Base-by-base conservation (phyloP, 2,888 invertebrate genomes). In the Watsonalla binaria region DNA sequence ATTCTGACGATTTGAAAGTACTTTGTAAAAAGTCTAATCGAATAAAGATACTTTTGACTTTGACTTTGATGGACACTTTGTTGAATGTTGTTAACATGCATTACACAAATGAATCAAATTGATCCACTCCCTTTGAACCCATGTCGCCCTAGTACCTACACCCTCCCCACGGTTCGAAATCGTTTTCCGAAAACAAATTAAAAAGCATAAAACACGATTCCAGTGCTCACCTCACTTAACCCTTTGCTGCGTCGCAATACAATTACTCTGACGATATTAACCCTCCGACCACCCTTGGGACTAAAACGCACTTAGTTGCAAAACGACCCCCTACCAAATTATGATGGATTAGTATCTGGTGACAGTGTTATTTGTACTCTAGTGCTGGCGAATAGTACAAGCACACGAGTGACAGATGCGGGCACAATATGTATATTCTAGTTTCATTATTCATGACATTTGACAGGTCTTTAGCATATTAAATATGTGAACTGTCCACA, bases 151-250 rank as follows among this genome's bases (percentile, higher is more conserved):
- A 53, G 45, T 49, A 47, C 34, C 46, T 58, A 63, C 68, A 62
- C 73, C 67, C 39, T 49, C 45, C 34, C 46, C 58, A 63, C 67
- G 62, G 73, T 67, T 62, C 60, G 61, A 67, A 66, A 73, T 63
- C 68, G 70, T 67, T 76, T 74, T 68, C 59, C 62, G 57, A 74
- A 81, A 84, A 84, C 87, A 87, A 86, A 89, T 89, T 88, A 86
- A 82, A 86, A 81, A 78, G 77, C 82, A 83, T 84, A 86, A 86
- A 89, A 86, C 86, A 80, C 78, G 75, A 85, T 80, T 42, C 83
- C 71, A 71, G 69, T 70, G 70, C 71, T 76, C 76, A 75, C 79
- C 79, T 74, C 78, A 74, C 77, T 83, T 84, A 86, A 86, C 86
- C 87, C 85, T 78, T 65, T 74, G 70, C 61, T 69, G 68, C 60